phyloP scores from a whole-genome alignment of 2,113 vertebrate species.

The Mastomys coucha region DNA sequence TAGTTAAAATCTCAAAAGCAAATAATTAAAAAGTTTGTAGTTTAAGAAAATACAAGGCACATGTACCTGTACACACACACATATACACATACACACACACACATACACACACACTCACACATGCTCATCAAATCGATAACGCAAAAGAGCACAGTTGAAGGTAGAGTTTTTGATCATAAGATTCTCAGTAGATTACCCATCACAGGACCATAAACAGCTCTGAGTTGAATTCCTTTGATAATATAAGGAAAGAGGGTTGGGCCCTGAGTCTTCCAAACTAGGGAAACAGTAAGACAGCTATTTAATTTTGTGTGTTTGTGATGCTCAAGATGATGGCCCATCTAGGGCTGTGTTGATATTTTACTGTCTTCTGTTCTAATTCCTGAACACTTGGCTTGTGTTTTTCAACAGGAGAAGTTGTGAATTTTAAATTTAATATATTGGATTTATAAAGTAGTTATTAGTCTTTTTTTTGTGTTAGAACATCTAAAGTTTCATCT shows the following conservation, averaged over 20 bases:
- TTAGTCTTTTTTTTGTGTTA: not conserved
- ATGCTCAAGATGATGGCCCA: not conserved
- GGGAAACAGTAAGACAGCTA: not conserved
- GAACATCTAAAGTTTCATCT: not conserved
- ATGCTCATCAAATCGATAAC: not conserved
- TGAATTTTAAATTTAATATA: slow-evolving; percentile 46
- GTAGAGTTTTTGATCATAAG: not conserved
- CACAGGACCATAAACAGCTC: not conserved
- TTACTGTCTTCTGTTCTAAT: not conserved
- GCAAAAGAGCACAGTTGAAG: not conserved
- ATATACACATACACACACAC: not conserved
- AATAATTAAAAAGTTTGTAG: not conserved
- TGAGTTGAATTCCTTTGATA: not conserved
- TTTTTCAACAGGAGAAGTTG: not conserved
- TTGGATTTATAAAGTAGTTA: not conserved
- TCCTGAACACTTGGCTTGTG: not conserved
- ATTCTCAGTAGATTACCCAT: not conserved
- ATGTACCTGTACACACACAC: no score
- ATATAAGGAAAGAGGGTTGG: not conserved
- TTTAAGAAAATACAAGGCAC: not conserved
- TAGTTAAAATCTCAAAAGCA: not conserved
- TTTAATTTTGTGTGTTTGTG: not conserved
- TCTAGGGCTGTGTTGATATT: not conserved
- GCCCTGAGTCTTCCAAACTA: not conserved
- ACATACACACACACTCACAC: not conserved